Evolutionary conservation across 1,140 invertebrate species (phyloP), one percentile per base, ranked within the genome.

Genomic region (Lanistes nyassanus): DNA sequence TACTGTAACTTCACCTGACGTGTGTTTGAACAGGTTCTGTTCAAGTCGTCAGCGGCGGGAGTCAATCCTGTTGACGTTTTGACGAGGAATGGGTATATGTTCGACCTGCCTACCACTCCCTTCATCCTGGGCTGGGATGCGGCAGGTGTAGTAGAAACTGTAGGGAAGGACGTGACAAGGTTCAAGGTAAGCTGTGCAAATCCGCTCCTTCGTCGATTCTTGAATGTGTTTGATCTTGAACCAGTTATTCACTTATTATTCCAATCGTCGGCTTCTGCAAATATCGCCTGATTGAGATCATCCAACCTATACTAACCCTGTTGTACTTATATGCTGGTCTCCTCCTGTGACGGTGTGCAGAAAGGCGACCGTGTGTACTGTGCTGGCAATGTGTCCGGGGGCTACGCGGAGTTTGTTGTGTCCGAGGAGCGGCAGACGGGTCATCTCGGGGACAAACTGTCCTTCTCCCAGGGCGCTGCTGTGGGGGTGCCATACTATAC

Each of bases 51-150:
- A 34, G 84, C 88, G n/a, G 83, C 87, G 72, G 92, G 91, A 42
- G 86, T 92, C 0, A 92, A 92, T 82, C 92, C 92, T 31, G 90
- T 92, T 19, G 92, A 92, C 74, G 91, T 90, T 0, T 91, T 91
- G 75, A 91, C 91, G 42, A 81, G 91, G 29, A 81, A 85, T 74
- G 92, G 92, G 19, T 75, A 77, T 7, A 90, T 89, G 75, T 75
- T 76, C 21, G 75, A 58, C 26, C 73, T 83, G 1, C 91, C 90
- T 7, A 21, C 53, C 1, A 79, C 92, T 39, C 92, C 92, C 5
- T 90, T 89, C 74, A 88, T 88, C 31, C 88, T 90, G 26, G 92
- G 92, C 29, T 84, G 84, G 74, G 92, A 92, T 82, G 91, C 86
- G 47, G 87, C 92, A 37, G 92, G 92, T n/a, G 83, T 89, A 19